Evolutionary conservation across 2,113 vertebrate species (phyloP), one percentile per base, ranked within the genome.

Genomic region (Onychostoma macrolepis): DNA sequence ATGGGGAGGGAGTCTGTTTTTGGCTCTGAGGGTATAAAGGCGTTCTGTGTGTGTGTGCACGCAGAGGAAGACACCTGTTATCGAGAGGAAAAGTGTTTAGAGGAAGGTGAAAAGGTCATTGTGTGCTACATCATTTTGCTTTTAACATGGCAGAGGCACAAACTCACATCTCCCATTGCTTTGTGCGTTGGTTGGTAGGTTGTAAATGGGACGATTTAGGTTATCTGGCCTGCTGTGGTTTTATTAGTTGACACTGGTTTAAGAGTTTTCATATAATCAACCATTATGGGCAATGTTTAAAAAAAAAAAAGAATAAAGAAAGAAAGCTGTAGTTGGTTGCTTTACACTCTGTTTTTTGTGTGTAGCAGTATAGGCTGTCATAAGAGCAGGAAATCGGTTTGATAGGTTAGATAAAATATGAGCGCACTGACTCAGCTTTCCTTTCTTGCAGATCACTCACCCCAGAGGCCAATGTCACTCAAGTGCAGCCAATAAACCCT

Each of bases 11-110:
- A 88, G 69, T 78, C 77, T 83, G 80, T 87, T 84, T 86, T 80
- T 90, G 85, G 71, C 83, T 71, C 63, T 38, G 53, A 24, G 61
- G 45, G 28, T 15, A 88, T 88, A 69, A 84, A 88, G 56, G 53
- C 50, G 24, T 58, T 84, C 72, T 84, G 17, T 82, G 38, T 86
- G 38, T 86, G 50, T 43, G 45, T 58, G 63, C 4, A 63, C 2
- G 48, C 58, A 8, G 24, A 69, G n/a, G 19, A 72, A 74, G 80
- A 85, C 65, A 81, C 15, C 81, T 87, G 80, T 75, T 89, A 15
- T 80, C 15, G 43, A 45, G 45, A 19, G 19, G 30, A 63, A 48
- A 30, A 61, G 41, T 58, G 50, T 28, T 80, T 21, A 79, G 7
- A 26, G 38, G 43, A n/a, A 33, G 24, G 21, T 7, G 21, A 69